Conservation (phyloP, 2,113 vertebrate species). For the Xyrauchen texanus region DNA sequence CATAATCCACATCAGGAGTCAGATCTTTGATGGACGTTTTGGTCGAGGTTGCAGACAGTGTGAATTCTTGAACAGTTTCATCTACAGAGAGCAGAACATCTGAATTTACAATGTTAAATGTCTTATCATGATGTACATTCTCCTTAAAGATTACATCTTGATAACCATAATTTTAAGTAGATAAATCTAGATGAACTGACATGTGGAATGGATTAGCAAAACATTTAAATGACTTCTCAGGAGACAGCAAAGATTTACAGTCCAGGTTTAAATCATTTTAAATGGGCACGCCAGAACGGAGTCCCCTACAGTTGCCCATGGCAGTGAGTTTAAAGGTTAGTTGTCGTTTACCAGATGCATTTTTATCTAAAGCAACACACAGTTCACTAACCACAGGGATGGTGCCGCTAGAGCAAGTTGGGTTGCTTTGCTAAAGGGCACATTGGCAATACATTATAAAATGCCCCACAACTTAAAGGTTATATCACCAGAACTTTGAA, state of each 20-base stretch:
- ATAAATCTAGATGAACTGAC: constrained; percentile 15
- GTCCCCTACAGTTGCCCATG: constrained; percentile 15
- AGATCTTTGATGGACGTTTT: constrained; percentile 86
- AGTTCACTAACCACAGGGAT: background rate
- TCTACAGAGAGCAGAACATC: constrained; percentile 71
- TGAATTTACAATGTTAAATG: constrained; percentile 1
- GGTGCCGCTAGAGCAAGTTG: background rate
- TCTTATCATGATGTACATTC: constrained; percentile 8
- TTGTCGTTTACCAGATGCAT: constrained; percentile 44
- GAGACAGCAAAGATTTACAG: background rate
- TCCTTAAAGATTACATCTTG: background rate
- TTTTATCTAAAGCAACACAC: constrained; percentile 2
- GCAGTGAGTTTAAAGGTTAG: background rate
- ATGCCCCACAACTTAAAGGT: background rate
- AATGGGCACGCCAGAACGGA: constrained; percentile 7
- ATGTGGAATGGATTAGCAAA: constrained; percentile 11
- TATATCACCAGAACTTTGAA: too few relatives aligned
- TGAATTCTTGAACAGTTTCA: constrained; percentile 84
- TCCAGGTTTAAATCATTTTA: constrained; percentile 12
- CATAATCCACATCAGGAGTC: constrained; percentile 82
- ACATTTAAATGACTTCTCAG: constrained; percentile 11
- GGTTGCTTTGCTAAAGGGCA: background rate
- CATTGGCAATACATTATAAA: background rate
- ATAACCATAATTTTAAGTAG: background rate
- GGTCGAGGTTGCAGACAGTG: constrained; percentile 80